These are phyloP conservation scores for Oxyteleia sp. DNA, from an alignment of 2,888 invertebrate species.

Conservation along the genomic window DNA sequence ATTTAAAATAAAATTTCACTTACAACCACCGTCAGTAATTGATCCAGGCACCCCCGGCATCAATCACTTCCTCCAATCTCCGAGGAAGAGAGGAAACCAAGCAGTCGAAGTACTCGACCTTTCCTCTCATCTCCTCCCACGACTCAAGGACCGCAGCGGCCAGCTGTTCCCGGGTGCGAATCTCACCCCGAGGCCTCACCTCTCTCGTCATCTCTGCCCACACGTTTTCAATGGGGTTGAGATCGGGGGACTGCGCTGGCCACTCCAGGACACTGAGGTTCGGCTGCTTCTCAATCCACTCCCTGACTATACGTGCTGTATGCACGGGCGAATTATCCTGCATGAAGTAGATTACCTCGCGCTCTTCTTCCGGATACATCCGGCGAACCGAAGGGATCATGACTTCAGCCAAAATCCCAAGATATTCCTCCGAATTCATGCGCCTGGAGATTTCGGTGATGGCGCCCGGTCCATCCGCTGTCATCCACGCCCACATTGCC, in stretches of 20 bases:
- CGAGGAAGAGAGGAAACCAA: neutral
- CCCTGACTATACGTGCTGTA: conserved; percentile 31
- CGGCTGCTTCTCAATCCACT: conserved; percentile 67
- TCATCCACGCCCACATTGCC: conserved; percentile 65
- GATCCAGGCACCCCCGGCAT: too few relatives aligned
- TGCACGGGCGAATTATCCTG: conserved; percentile 73
- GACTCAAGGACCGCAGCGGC: neutral
- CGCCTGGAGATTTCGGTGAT: conserved; percentile 9
- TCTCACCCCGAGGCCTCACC: neutral
- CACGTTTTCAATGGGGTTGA: conserved; percentile 50
- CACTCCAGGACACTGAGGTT: conserved; percentile 54
- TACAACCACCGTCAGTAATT: too few relatives aligned
- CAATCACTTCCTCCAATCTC: too few relatives aligned
- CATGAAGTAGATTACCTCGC: conserved; percentile 39
- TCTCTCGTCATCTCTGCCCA: conserved; percentile 32
- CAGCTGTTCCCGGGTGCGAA: neutral
- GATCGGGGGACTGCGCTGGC: conserved; percentile 72
- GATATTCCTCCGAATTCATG: conserved; percentile 25
- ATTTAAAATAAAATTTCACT: too few relatives aligned
- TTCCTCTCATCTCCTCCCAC: neutral
- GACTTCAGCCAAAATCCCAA: conserved; percentile 1
- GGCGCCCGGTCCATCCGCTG: conserved; percentile 20
- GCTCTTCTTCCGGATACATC: conserved; percentile 16
- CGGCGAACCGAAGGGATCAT: conserved; percentile 16
- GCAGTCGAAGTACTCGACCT: neutral